A percentile compares a stretch with the other conserved stretches of the same genome.
These are phyloP conservation scores for Opisthograptis luteolata DNA, from an alignment of 2,888 invertebrate genomes.

Conservation along the genomic window DNA sequence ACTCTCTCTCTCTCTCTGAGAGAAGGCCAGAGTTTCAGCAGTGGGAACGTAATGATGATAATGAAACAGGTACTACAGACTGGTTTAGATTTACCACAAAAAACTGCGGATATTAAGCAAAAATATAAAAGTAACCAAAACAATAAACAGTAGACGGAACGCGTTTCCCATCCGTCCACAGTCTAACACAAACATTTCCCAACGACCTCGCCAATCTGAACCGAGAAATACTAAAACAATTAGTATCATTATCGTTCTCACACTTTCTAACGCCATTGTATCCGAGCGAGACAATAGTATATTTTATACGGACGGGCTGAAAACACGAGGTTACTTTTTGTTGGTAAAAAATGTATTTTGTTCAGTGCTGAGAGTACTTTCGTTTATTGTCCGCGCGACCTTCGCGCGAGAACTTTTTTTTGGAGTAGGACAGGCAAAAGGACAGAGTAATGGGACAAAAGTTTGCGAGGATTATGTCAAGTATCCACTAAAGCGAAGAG, in stretches of 20 bases:
- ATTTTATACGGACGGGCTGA: slow-evolving; percentile 58
- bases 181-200: slow-evolving; percentile 22
- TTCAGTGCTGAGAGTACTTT: slow-evolving; percentile 35
- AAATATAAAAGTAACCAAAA: slow-evolving; percentile 1
- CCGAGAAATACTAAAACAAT: slow-evolving; percentile 56
- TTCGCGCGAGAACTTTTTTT: slow-evolving; percentile 34
- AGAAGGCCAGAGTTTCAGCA: too few species aligned
- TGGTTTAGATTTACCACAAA: too few species aligned
- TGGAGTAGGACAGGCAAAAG: slow-evolving; percentile 14
- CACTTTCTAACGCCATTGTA: slow-evolving; percentile 80
- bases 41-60: too few species aligned
- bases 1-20: too few species aligned
- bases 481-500: too few species aligned
- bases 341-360: slow-evolving; percentile 36
- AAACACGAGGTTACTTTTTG: slow-evolving; percentile 55
- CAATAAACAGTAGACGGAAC: slow-evolving; percentile 28
- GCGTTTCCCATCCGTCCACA: slow-evolving; percentile 28
- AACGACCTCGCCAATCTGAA: slow-evolving; percentile 34
- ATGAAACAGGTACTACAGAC: too few species aligned
- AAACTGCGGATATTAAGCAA: neutral
- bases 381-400: slow-evolving; percentile 41
- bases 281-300: slow-evolving; percentile 69
- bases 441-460: slow-evolving; percentile 33
- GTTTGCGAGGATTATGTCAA: slow-evolving; percentile 32
- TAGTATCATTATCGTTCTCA: slow-evolving; percentile 69